Conservation (phyloP, 2,113 vertebrate genomes). For the Chlamydotis undulata region DNA sequence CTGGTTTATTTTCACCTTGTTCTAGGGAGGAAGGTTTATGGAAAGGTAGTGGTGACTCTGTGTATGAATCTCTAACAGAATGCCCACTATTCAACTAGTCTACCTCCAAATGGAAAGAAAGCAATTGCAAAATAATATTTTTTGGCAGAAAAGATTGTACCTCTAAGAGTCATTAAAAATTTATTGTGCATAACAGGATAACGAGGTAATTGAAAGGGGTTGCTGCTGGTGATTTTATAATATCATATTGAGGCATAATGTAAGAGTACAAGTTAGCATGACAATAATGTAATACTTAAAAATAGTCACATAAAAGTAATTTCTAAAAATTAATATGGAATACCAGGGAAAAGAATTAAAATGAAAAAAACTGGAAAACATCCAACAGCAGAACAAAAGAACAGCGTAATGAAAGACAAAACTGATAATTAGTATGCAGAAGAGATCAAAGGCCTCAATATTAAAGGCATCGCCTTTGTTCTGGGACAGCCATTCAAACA, state of each 20-base stretch:
- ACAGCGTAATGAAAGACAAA: slow-evolving; percentile 14
- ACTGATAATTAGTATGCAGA: background rate
- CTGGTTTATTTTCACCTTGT: background rate
- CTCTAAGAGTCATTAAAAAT: background rate
- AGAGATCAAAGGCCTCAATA: slow-evolving; percentile 54
- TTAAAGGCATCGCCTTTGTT: slow-evolving; percentile 45
- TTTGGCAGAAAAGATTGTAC: background rate
- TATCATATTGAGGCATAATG: background rate
- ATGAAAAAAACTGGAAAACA: background rate
- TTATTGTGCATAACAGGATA: background rate
- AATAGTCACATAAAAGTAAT: background rate
- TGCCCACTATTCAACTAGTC: background rate
- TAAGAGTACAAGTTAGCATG: background rate
- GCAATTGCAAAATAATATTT: background rate
- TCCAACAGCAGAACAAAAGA: slow-evolving; percentile 22
- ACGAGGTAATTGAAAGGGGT: background rate
- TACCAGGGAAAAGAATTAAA: background rate
- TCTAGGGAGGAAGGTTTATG: background rate
- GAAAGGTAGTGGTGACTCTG: background rate
- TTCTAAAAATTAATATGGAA: slow-evolving; percentile 13
- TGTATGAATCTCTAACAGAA: background rate
- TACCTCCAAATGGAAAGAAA: background rate
- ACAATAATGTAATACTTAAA: background rate
- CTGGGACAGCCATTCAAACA: slow-evolving; percentile 19
- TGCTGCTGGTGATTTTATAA: background rate